Evolutionary conservation across 1,140 invertebrate genomes (phyloP).

Genomic region (Drosophila auraria): DNA sequence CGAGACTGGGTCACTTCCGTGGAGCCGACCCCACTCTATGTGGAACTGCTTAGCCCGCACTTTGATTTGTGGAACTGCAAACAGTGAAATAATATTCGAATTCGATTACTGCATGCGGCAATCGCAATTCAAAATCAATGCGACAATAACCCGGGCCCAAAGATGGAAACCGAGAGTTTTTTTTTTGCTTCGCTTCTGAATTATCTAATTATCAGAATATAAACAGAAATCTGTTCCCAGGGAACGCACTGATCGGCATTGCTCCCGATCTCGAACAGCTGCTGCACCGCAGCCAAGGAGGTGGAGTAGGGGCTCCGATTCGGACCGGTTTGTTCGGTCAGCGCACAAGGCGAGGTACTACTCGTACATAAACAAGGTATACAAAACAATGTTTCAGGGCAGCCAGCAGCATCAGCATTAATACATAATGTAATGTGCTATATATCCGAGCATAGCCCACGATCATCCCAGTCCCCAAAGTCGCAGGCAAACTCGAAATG

Average conservation of each 20-base stretch:
- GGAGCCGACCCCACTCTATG: background rate
- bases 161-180: conserved; percentile 9
- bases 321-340: conserved; percentile 66
- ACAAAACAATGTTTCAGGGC: conserved; percentile 53
- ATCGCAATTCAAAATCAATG: conserved; percentile 19
- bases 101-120: conserved; percentile 17
- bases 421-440: conserved; percentile 26
- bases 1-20: conserved; percentile 38
- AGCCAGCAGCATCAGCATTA: conserved; percentile 10
- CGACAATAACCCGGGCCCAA: conserved; percentile 2
- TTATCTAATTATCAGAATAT: conserved; percentile 34
- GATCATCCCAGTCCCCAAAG: conserved; percentile 10
- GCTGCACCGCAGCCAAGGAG: conserved; percentile 7
- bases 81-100: conserved; percentile 2
- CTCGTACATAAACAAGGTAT: conserved; percentile 15
- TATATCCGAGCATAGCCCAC: conserved; percentile 9
- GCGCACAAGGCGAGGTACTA: conserved; percentile 10
- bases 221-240: conserved; percentile 40
- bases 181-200: conserved; percentile 4
- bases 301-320: conserved; percentile 4
- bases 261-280: conserved; percentile 51
- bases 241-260: conserved; percentile 15
- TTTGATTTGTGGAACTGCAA: conserved; percentile 6
- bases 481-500: conserved; percentile 56
- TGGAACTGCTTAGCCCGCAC: conserved; percentile 21